Percentiles rank a stretch among this genome's conserved stretches.
phyloP scores from a whole-genome alignment of 2,113 vertebrate genomes.

The Thamnaconus septentrionalis region DNA sequence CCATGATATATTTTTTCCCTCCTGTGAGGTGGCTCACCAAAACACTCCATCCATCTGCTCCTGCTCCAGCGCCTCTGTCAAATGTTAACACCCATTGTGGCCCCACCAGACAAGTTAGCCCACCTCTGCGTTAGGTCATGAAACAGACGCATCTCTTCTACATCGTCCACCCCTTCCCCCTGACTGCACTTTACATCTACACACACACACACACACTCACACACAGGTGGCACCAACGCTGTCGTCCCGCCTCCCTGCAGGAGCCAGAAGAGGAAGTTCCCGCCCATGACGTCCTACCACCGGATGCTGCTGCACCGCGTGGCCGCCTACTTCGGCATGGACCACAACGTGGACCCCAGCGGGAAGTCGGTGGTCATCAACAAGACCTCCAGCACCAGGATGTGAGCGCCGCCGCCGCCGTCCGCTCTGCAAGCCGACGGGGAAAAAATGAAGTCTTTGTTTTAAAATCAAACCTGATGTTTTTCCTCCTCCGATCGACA shows the following conservation, averaged over 20 bases:
- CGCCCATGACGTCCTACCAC: slow-evolving; percentile 98
- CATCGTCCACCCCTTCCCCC: too few relatives aligned
- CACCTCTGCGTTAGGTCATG: too few relatives aligned
- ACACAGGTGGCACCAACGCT: neutral
- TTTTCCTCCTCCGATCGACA: slow-evolving; percentile 59
- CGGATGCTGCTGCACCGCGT: slow-evolving; percentile 97
- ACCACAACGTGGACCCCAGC: slow-evolving; percentile 98
- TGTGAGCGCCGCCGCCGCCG: slow-evolving; percentile 77
- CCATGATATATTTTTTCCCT: too few relatives aligned
- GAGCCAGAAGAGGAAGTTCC: slow-evolving; percentile 95
- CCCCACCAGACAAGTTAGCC: neutral
- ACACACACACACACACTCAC: too few relatives aligned
- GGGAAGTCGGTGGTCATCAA: slow-evolving; percentile 98
- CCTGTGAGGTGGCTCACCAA: too few relatives aligned
- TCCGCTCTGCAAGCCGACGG: too few relatives aligned
- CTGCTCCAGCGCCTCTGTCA: too few relatives aligned
- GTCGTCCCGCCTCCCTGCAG: slow-evolving; percentile 55
- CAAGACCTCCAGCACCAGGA: slow-evolving; percentile 98
- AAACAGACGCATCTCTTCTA: too few relatives aligned
- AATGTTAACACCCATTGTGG: too few relatives aligned
- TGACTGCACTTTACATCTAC: too few relatives aligned
- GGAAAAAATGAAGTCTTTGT: neutral
- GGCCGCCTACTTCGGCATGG: slow-evolving; percentile 97
- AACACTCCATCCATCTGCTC: too few relatives aligned
- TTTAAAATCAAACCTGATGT: slow-evolving; percentile 47